Evolutionary conservation across 2,113 vertebrate species (phyloP).

Genomic region (Anolis sagrei): DNA sequence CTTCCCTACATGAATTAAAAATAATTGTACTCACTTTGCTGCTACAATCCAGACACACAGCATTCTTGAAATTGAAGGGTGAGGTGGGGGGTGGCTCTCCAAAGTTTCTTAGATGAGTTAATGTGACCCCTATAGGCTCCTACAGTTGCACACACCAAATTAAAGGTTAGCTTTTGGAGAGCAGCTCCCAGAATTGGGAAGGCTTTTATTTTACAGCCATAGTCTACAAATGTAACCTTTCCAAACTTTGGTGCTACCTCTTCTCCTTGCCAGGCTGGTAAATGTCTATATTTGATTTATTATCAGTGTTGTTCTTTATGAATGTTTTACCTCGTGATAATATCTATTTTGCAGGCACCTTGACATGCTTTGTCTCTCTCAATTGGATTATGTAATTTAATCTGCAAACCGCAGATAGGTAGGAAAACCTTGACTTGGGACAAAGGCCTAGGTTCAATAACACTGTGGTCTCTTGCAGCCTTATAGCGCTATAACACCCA

Average conservation of each 20-base stretch:
- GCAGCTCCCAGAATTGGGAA: too few relatives aligned
- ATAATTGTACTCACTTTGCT: too few relatives aligned
- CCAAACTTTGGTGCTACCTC: background rate
- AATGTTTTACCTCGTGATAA: background rate
- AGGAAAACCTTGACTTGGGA: background rate
- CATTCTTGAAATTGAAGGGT: too few relatives aligned
- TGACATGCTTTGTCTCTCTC: background rate
- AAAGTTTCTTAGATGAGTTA: too few relatives aligned
- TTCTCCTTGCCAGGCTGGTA: background rate
- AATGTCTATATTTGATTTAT: background rate
- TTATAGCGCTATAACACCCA: background rate
- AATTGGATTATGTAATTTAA: background rate
- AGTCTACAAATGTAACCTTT: too few relatives aligned
- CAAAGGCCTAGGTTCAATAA: background rate
- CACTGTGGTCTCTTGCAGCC: background rate
- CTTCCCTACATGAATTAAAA: too few relatives aligned
- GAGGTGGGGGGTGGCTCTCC: too few relatives aligned
- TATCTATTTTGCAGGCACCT: background rate
- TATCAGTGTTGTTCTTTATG: background rate
- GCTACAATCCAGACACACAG: too few relatives aligned
- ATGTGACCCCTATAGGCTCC: too few relatives aligned
- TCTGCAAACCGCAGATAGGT: background rate
- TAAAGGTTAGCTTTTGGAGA: too few relatives aligned
- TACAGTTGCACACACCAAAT: too few relatives aligned
- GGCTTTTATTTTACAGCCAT: too few relatives aligned